These are phyloP conservation scores for Bucco capensis DNA, from an alignment of 2,113 vertebrate species.

Conservation along the genomic window DNA sequence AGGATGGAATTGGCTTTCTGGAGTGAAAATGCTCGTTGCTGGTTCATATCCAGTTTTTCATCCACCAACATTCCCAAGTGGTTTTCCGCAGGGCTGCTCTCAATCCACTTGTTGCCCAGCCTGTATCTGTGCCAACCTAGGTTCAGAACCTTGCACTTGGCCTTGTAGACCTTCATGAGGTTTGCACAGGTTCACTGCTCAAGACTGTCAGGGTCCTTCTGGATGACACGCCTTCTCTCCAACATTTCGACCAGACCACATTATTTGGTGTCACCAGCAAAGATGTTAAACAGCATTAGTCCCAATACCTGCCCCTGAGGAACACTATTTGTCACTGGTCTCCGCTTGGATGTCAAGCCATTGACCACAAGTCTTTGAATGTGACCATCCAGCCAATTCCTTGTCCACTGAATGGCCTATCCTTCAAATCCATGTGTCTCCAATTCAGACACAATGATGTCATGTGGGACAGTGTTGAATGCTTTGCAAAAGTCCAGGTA, in stretches of 20 bases:
- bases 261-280: background rate
- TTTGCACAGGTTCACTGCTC: background rate
- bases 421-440: background rate
- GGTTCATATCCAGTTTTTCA: background rate
- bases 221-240: background rate
- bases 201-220: background rate
- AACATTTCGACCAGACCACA: background rate
- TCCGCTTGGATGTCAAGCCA: background rate
- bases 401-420: background rate
- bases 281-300: background rate
- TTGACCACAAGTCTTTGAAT: background rate
- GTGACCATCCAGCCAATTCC: background rate
- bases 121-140: background rate
- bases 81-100: background rate
- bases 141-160: background rate
- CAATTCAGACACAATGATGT: background rate
- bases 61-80: background rate
- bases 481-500: background rate
- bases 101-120: background rate
- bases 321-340: background rate
- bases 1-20: background rate
- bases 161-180: background rate
- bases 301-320: background rate
- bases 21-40: background rate
- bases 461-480: background rate